Evolutionary conservation across 1,140 invertebrate species (phyloP).

Genomic region (Drosophila pachea): DNA sequence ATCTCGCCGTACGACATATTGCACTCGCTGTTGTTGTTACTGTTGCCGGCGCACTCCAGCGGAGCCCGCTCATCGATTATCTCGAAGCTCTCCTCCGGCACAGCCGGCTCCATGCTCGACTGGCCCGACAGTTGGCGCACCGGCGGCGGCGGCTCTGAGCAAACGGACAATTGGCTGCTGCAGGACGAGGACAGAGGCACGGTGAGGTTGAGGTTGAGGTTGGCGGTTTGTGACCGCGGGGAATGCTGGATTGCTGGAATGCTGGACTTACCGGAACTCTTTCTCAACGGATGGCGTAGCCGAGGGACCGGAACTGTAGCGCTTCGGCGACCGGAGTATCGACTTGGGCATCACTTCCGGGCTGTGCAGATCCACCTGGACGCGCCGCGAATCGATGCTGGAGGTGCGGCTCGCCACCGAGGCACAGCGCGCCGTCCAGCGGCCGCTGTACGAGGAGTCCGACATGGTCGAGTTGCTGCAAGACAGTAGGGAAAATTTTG

Average conservation of each 20-base stretch:
- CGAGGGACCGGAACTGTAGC: conserved; percentile 71
- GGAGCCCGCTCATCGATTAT: conserved; percentile 50
- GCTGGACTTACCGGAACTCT: conserved; percentile 62
- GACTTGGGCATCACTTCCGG: conserved; percentile 73
- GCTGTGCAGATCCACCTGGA: conserved; percentile 76
- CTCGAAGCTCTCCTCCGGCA: conserved; percentile 69
- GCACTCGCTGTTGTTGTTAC: conserved; percentile 11
- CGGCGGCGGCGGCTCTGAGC: conserved; percentile 73
- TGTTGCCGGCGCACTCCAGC: conserved; percentile 5
- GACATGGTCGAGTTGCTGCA: conserved; percentile 75
- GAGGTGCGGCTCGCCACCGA: conserved; percentile 74
- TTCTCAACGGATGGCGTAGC: conserved; percentile 76
- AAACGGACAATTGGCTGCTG: conserved; percentile 72
- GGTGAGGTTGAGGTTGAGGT: conserved; percentile 20
- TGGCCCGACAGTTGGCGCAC: conserved; percentile 77
- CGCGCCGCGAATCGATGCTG: conserved; percentile 72
- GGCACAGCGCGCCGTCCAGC: conserved; percentile 73
- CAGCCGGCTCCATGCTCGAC: conserved; percentile 74
- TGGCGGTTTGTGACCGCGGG: no score
- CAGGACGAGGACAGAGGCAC: neutral
- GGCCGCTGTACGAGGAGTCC: conserved; percentile 75
- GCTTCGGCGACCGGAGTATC: conserved; percentile 70
- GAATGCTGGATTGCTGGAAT: conserved; percentile 18
- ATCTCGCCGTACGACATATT: conserved; percentile 42
- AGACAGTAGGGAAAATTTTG: neutral